Percentiles rank a stretch among this genome's conserved stretches.
phyloP scores from a whole-genome alignment of 2,113 vertebrate genomes.

The Thymallus thymallus region DNA sequence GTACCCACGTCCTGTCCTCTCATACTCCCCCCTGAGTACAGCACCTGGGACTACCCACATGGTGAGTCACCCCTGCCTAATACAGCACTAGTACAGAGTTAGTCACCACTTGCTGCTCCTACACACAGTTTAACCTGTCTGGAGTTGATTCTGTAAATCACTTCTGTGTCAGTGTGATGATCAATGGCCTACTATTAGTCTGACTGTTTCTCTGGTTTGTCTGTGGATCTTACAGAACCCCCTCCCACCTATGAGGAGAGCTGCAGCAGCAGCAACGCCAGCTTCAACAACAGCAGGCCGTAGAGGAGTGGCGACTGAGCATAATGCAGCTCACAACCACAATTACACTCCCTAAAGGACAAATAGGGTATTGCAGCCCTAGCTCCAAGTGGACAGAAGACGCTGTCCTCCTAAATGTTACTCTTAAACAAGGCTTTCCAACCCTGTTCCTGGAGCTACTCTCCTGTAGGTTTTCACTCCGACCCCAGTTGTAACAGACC shows the following conservation, averaged over 20 bases:
- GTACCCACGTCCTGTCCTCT: conserved; percentile 83
- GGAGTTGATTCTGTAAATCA: background rate
- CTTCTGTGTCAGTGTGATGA: background rate
- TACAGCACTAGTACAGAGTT: background rate
- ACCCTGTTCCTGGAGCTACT: too few species aligned
- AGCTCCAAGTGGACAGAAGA: conserved; percentile 14
- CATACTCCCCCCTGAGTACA: conserved; percentile 92
- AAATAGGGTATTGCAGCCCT: conserved; percentile 28
- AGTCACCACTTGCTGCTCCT: background rate
- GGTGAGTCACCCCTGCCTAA: conserved; percentile 65
- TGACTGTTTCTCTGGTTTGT: background rate
- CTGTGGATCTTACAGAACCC: conserved; percentile 77
- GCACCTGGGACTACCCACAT: conserved; percentile 88
- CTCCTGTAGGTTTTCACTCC: too few species aligned
- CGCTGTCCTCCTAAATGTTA: conserved; percentile 19
- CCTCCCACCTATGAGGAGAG: conserved; percentile 96
- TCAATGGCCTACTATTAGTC: background rate
- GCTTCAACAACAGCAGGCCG: conserved; percentile 72
- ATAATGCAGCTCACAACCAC: conserved; percentile 7
- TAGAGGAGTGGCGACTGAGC: conserved; percentile 25
- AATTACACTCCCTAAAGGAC: conserved; percentile 26
- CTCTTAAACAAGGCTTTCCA: background rate
- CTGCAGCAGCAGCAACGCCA: conserved; percentile 81
- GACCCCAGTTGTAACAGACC: too few species aligned
- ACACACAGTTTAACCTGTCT: background rate